These are phyloP conservation scores for Drosophila asahinai DNA, from an alignment of 1,140 invertebrate genomes.

Conservation along the genomic window DNA sequence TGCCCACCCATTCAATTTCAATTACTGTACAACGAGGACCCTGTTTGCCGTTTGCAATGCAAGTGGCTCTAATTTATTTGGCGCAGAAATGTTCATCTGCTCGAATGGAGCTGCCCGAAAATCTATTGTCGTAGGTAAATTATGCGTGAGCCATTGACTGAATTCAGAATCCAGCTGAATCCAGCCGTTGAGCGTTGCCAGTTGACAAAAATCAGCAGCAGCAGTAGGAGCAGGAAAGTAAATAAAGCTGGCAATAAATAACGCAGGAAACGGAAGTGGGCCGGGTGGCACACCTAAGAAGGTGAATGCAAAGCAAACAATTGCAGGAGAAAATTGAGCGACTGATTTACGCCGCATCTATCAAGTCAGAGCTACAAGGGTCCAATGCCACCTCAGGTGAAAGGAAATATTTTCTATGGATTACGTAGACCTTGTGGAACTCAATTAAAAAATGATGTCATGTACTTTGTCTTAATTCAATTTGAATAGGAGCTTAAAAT, in stretches of 20 bases:
- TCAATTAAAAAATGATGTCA: neutral
- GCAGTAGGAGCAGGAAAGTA: conserved; percentile 16
- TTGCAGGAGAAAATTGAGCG: conserved; percentile 29
- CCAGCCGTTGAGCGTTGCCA: conserved; percentile 15
- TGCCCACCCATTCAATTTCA: conserved; percentile 43
- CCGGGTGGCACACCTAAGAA: neutral
- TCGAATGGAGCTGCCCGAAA: conserved; percentile 48
- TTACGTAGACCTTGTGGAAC: neutral
- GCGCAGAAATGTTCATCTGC: conserved; percentile 50
- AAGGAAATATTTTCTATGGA: neutral
- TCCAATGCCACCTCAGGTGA: neutral
- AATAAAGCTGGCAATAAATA: conserved; percentile 47
- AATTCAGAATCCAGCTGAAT: neutral
- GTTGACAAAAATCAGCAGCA: conserved; percentile 44
- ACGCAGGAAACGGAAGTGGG: conserved; percentile 40
- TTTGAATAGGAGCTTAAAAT: neutral
- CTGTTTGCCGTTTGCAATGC: conserved; percentile 36
- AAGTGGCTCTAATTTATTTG: conserved; percentile 46
- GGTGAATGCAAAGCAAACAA: conserved; percentile 36
- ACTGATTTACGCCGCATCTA: conserved; percentile 27
- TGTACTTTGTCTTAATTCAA: neutral
- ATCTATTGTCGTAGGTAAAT: conserved; percentile 58
- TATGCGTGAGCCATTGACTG: conserved; percentile 50
- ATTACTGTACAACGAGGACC: conserved; percentile 34
- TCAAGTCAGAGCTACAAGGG: conserved; percentile 8